These are phyloP conservation scores for Carterocephalus palaemon DNA, from an alignment of 2,888 invertebrate genomes.

Conservation along the genomic window DNA sequence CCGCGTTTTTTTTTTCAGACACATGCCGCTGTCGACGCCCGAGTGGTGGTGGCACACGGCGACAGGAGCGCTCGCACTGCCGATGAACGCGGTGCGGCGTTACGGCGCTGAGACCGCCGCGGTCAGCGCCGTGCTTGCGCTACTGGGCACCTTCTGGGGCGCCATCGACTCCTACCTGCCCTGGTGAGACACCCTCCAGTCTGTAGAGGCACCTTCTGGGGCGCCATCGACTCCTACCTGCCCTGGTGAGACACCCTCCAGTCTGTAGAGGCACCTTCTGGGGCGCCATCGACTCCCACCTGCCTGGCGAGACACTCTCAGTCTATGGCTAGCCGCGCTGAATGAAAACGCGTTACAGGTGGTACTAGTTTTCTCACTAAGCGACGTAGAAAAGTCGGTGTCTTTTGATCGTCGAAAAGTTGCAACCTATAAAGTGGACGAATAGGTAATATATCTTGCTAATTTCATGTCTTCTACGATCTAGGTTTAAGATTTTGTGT, in stretches of 20 bases:
- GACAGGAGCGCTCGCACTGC: conserved; percentile 86
- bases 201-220: conserved; percentile 80
- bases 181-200: conserved; percentile 72
- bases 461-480: no score
- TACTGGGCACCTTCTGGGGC: conserved; percentile 89
- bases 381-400: not conserved
- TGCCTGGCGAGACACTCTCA: conserved; percentile 79
- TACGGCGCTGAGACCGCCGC: conserved; percentile 87
- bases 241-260: conserved; percentile 78
- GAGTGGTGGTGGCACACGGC: conserved; percentile 94
- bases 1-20: conserved; percentile 54
- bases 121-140: conserved; percentile 82
- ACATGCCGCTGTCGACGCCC: conserved; percentile 88
- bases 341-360: not conserved
- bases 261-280: conserved; percentile 75
- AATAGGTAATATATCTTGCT: no score
- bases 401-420: no score
- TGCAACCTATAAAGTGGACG: no score
- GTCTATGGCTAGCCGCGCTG: not conserved
- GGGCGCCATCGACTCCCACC: conserved; percentile 88
- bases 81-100: conserved; percentile 87
- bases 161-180: conserved; percentile 88
- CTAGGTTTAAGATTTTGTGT: no score
- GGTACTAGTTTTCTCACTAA: not conserved
- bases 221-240: conserved; percentile 87